These are phyloP conservation scores for Drosophila suboccidentalis DNA, from an alignment of 2,888 invertebrate species.

Conservation along the genomic window DNA sequence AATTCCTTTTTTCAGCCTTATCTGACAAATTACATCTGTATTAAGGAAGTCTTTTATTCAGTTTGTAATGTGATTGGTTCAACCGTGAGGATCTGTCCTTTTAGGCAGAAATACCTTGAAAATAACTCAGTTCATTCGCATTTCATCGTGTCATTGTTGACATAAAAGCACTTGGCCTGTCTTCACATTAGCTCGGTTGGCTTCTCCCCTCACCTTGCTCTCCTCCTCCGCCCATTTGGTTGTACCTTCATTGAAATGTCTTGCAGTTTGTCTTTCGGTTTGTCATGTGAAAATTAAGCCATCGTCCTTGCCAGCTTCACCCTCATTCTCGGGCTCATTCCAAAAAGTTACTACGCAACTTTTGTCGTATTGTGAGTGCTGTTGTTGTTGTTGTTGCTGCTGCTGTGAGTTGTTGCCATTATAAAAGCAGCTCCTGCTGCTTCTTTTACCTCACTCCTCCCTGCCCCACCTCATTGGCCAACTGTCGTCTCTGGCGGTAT, in stretches of 20 bases:
- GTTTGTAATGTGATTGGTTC: background rate
- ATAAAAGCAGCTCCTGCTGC: slow-evolving; percentile 35
- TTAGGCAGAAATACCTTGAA: slow-evolving; percentile 9
- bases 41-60: background rate
- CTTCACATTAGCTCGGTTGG: slow-evolving; percentile 31
- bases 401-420: slow-evolving; percentile 34
- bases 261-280: slow-evolving; percentile 65
- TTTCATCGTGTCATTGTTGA: slow-evolving; percentile 22
- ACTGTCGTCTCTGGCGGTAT: slow-evolving; percentile 71
- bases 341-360: slow-evolving; percentile 46
- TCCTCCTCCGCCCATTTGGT: background rate
- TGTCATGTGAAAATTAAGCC: slow-evolving; percentile 79
- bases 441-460: background rate
- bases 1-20: background rate
- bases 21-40: background rate
- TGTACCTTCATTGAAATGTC: slow-evolving; percentile 55
- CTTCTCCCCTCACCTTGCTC: slow-evolving; percentile 3
- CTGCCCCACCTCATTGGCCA: slow-evolving; percentile 17
- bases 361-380: slow-evolving; percentile 38
- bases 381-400: slow-evolving; percentile 16
- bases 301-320: slow-evolving; percentile 33
- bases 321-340: slow-evolving; percentile 9
- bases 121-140: slow-evolving; percentile 13
- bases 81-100: slow-evolving; percentile 7
- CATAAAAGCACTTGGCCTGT: slow-evolving; percentile 26